Evolutionary conservation across 2,888 invertebrate species (phyloP).

Genomic region (Cerastoderma edule): DNA sequence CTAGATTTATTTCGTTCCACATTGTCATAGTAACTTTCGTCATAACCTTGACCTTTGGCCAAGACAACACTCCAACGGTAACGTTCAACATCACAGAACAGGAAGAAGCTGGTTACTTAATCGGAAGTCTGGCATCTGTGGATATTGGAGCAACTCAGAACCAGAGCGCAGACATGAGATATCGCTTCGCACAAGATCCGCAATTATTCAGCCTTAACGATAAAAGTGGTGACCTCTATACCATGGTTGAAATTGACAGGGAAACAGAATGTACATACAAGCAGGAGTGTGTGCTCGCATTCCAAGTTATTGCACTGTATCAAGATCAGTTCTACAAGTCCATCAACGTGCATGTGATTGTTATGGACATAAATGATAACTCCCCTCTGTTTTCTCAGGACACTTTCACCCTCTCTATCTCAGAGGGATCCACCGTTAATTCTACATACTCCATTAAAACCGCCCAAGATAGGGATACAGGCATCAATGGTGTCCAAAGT

Average conservation of each 20-base stretch:
- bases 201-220: slow-evolving; percentile 47
- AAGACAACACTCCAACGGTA: slow-evolving; percentile 36
- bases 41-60: slow-evolving; percentile 31
- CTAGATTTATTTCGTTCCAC: no score
- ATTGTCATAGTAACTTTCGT: slow-evolving; percentile 37
- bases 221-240: slow-evolving; percentile 42
- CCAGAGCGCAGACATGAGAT: slow-evolving; percentile 28
- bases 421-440: slow-evolving; percentile 46
- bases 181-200: slow-evolving; percentile 24
- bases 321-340: slow-evolving; percentile 44
- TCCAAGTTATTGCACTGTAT: slow-evolving; percentile 38
- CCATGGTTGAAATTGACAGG: slow-evolving; percentile 55
- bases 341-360: slow-evolving; percentile 61
- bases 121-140: slow-evolving; percentile 42
- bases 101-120: slow-evolving; percentile 11
- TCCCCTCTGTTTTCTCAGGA: slow-evolving; percentile 61
- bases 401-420: slow-evolving; percentile 30
- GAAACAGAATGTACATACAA: slow-evolving; percentile 43
- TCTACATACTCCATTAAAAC: slow-evolving; percentile 32
- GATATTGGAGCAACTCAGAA: slow-evolving; percentile 33
- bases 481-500: slow-evolving; percentile 50
- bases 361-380: slow-evolving; percentile 71
- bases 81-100: slow-evolving; percentile 50
- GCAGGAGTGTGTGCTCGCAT: slow-evolving; percentile 39
- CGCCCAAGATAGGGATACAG: slow-evolving; percentile 53